phyloP scores from a whole-genome alignment of 2,113 vertebrate species.

The Phrynocephalus versicolor region DNA sequence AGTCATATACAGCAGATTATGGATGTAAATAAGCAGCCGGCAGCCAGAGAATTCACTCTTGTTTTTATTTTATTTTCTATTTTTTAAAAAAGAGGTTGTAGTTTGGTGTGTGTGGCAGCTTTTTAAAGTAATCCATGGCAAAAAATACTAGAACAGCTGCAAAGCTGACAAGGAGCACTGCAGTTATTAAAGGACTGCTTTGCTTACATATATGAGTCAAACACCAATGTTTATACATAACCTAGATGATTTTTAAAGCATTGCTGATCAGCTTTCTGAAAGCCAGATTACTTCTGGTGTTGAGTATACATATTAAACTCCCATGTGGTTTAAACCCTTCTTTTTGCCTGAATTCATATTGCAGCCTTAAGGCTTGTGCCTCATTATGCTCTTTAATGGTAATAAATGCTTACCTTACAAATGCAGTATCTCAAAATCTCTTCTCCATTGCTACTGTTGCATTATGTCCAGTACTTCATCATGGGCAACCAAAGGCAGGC shows the following conservation, averaged over 20 bases:
- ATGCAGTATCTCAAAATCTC: slow-evolving; percentile 69
- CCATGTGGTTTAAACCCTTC: slow-evolving; percentile 57
- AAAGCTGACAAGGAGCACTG: slow-evolving; percentile 45
- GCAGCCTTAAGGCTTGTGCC: slow-evolving; percentile 75
- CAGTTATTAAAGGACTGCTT: slow-evolving; percentile 45
- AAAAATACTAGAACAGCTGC: slow-evolving; percentile 47
- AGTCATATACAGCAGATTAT: slow-evolving; percentile 44
- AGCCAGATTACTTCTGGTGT: slow-evolving; percentile 14
- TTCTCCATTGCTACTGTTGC: slow-evolving; percentile 68
- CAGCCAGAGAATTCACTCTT: slow-evolving; percentile 38
- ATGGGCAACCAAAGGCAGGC: slow-evolving; percentile 68
- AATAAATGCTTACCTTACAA: slow-evolving; percentile 56
- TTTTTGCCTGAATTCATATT: slow-evolving; percentile 65
- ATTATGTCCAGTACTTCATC: slow-evolving; percentile 65
- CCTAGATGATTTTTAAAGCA: slow-evolving; percentile 44
- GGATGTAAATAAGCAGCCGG: slow-evolving; percentile 64
- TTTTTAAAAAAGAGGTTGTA: slow-evolving; percentile 38
- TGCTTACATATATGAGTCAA: slow-evolving; percentile 28
- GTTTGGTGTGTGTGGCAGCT: slow-evolving; percentile 37
- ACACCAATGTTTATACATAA: neutral
- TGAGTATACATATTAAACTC: slow-evolving; percentile 56
- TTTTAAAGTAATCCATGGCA: slow-evolving; percentile 39
- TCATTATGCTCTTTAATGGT: slow-evolving; percentile 63
- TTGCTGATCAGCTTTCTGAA: slow-evolving; percentile 48
- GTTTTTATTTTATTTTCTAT: slow-evolving; percentile 25